These are phyloP conservation scores for Semotilus atromaculatus DNA, from an alignment of 2,797 vertebrate genomes.

Conservation along the genomic window DNA sequence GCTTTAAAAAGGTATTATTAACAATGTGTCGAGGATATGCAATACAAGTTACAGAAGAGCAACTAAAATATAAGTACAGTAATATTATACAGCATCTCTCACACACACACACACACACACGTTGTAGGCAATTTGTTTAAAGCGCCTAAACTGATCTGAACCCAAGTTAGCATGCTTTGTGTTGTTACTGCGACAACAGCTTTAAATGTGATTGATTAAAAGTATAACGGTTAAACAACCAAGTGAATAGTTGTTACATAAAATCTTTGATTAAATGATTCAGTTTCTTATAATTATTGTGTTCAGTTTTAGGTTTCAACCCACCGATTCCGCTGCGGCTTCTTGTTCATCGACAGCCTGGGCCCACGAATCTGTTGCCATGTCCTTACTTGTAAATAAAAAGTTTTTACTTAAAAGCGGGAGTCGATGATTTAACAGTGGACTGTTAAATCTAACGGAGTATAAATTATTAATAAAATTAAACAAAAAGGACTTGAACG, in stretches of 20 bases:
- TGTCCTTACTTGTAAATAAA: slow-evolving; percentile 61
- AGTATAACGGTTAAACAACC: fast-evolving
- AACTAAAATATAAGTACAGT: neutral
- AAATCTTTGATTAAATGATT: too few species aligned
- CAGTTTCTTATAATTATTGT: neutral
- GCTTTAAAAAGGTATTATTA: neutral
- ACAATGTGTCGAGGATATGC: neutral
- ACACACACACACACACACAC: too few species aligned
- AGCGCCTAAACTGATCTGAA: neutral
- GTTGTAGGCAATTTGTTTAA: neutral
- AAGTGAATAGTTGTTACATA: fast-evolving
- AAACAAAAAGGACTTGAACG: slow-evolving; percentile 30
- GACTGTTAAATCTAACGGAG: neutral
- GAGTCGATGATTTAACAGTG: neutral
- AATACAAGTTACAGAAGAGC: too few species aligned
- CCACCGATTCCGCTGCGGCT: slow-evolving; percentile 91
- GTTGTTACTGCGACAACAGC: too few species aligned
- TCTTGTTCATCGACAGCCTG: slow-evolving; percentile 94
- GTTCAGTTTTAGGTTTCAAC: slow-evolving; percentile 41
- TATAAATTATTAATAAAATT: neutral
- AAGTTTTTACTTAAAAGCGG: neutral
- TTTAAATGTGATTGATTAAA: neutral
- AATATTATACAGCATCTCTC: neutral
- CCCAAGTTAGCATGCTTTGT: too few species aligned
- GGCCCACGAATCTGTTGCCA: slow-evolving; percentile 96